A percentile compares a stretch with the other conserved stretches of the same genome.
Evolutionary conservation across 2,113 vertebrate species (phyloP).

Genomic region (Pholis gunnellus): DNA sequence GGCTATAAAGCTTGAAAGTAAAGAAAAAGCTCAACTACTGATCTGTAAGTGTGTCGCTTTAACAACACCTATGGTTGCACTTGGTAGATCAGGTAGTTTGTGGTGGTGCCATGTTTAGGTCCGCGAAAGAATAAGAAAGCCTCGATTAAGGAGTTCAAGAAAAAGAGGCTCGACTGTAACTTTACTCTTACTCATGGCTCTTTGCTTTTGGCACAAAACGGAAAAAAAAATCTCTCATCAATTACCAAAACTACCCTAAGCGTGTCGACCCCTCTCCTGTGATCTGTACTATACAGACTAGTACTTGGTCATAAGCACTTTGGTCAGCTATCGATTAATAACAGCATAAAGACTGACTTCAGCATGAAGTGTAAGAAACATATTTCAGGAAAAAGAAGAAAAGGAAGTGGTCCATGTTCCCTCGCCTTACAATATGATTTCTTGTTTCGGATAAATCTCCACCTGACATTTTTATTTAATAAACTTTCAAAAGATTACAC

Average conservation of each 20-base stretch:
- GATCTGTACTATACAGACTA: constrained; percentile 2
- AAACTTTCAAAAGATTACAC: neutral
- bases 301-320: constrained; percentile 48
- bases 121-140: neutral
- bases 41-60: neutral
- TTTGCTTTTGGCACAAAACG: constrained; percentile 27
- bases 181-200: neutral
- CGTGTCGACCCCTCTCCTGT: neutral
- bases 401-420: constrained; percentile 5
- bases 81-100: constrained; percentile 8
- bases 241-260: neutral
- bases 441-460: neutral
- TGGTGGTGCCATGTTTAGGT: neutral
- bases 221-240: neutral
- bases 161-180: neutral
- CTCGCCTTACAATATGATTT: neutral
- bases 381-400: neutral
- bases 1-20: neutral
- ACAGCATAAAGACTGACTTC: constrained; percentile 21
- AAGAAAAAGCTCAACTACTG: neutral
- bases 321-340: constrained; percentile 37
- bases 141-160: neutral
- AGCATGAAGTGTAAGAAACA: neutral
- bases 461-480: neutral
- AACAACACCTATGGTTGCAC: neutral